phyloP scores from a whole-genome alignment of 2,113 vertebrate species.

The Laterallus jamaicensis region DNA sequence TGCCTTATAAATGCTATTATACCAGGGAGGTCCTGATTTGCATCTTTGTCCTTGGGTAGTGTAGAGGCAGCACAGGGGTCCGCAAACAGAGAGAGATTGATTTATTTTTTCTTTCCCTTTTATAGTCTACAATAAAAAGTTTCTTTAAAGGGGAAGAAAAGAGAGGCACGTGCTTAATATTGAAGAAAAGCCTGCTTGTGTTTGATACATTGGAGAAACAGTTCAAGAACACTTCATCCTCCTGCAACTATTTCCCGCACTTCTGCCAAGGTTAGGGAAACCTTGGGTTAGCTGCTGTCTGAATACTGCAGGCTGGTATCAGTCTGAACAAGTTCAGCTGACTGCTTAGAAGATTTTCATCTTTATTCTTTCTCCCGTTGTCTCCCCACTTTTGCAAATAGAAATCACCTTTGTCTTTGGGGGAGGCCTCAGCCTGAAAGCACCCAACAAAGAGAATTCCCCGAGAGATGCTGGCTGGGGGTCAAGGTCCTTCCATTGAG shows the following conservation, averaged over 20 bases:
- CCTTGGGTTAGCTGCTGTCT: slow-evolving; percentile 50
- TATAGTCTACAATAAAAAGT: slow-evolving; percentile 57
- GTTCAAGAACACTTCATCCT: slow-evolving; percentile 68
- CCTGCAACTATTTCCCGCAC: slow-evolving; percentile 34
- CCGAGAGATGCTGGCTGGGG: not conserved
- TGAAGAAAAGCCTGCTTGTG: slow-evolving; percentile 50
- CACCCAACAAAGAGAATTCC: slow-evolving; percentile 21
- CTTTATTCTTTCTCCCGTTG: slow-evolving; percentile 34
- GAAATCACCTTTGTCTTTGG: not conserved
- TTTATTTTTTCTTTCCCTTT: not conserved
- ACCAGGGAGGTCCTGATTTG: not conserved
- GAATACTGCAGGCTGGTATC: not conserved
- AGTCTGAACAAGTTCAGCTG: slow-evolving; percentile 46
- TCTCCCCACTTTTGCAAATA: slow-evolving; percentile 25
- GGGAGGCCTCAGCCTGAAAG: slow-evolving; percentile 17
- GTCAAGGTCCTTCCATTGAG: slow-evolving; percentile 42
- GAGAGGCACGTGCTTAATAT: slow-evolving; percentile 28
- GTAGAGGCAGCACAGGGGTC: slow-evolving; percentile 16
- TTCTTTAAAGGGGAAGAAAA: slow-evolving; percentile 52
- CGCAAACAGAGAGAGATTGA: slow-evolving; percentile 14
- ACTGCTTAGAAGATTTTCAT: slow-evolving; percentile 16
- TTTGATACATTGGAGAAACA: slow-evolving; percentile 27
- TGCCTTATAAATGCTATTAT: slow-evolving; percentile 45
- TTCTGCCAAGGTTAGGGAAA: slow-evolving; percentile 66
- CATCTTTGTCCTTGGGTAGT: slow-evolving; percentile 65